phyloP scores from a whole-genome alignment of 2,113 vertebrate species.

The Todiramphus chloris region DNA sequence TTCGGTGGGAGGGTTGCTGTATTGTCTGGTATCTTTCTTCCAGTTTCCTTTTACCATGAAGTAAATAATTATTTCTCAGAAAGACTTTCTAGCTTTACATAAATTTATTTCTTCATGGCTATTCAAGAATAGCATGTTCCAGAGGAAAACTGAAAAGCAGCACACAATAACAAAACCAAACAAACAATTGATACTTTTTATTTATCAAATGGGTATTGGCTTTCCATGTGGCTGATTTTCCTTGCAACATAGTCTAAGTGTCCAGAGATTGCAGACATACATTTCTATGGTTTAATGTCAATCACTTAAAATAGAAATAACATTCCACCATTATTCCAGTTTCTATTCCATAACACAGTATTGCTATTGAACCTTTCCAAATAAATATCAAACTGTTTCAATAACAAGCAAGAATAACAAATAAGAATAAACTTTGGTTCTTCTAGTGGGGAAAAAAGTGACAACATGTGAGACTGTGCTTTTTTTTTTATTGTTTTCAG shows the following conservation, averaged over 20 bases:
- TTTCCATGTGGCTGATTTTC: not conserved
- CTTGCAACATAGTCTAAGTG: not conserved
- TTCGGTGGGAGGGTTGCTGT: not conserved
- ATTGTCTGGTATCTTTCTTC: not conserved
- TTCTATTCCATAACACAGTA: not conserved
- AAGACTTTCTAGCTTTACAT: not conserved
- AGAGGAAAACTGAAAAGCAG: not conserved
- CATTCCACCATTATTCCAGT: not conserved
- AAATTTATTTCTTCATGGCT: not conserved
- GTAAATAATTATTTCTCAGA: not conserved
- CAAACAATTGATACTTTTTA: not conserved
- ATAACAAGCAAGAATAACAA: not conserved
- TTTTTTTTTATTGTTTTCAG: not conserved
- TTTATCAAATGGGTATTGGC: not conserved
- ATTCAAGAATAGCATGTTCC: not conserved
- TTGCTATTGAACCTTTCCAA: not conserved
- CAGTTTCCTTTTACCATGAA: not conserved
- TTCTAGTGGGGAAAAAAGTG: not conserved
- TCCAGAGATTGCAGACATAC: not conserved
- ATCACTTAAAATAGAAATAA: not conserved
- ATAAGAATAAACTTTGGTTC: not conserved
- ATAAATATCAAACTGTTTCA: not conserved
- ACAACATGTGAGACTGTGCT: not conserved
- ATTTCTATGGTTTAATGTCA: not conserved
- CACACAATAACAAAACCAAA: not conserved